phyloP scores from a whole-genome alignment of 1,140 invertebrate genomes.

The Marisa cornuarietis region DNA sequence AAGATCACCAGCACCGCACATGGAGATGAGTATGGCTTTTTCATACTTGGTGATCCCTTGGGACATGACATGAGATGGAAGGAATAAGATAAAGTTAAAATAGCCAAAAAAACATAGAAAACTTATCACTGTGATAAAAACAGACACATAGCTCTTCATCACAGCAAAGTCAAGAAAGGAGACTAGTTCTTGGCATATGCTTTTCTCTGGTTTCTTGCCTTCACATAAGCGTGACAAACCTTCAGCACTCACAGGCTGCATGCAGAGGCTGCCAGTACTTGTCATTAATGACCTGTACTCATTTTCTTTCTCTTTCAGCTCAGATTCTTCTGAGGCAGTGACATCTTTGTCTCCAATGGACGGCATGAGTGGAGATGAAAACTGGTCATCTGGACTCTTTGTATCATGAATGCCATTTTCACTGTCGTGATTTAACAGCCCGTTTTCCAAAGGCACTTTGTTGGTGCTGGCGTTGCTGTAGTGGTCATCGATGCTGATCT shows the following conservation, averaged over 20 bases:
- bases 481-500: no score
- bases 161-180: slow-evolving; percentile 48
- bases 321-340: background rate
- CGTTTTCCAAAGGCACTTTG: no score
- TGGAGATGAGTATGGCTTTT: slow-evolving; percentile 49
- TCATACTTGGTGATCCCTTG: slow-evolving; percentile 42
- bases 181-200: background rate
- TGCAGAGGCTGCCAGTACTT: slow-evolving; percentile 13
- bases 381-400: no score
- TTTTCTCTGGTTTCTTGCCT: background rate
- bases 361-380: background rate
- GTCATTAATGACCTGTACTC: background rate
- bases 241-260: background rate
- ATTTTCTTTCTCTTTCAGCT: no score
- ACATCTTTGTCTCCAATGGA: background rate
- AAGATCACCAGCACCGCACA: slow-evolving; percentile 50
- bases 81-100: slow-evolving; percentile 57
- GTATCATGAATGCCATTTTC: no score
- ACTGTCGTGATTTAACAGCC: no score
- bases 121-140: slow-evolving; percentile 41
- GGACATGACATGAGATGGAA: slow-evolving; percentile 37
- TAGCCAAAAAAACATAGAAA: slow-evolving; percentile 56
- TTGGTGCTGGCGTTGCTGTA: no score
- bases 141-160: slow-evolving; percentile 43
- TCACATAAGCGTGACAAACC: background rate